phyloP scores from a whole-genome alignment of 35 echinoderm and acorn worm species.

The Hemicentrotus pulcherrimus region DNA sequence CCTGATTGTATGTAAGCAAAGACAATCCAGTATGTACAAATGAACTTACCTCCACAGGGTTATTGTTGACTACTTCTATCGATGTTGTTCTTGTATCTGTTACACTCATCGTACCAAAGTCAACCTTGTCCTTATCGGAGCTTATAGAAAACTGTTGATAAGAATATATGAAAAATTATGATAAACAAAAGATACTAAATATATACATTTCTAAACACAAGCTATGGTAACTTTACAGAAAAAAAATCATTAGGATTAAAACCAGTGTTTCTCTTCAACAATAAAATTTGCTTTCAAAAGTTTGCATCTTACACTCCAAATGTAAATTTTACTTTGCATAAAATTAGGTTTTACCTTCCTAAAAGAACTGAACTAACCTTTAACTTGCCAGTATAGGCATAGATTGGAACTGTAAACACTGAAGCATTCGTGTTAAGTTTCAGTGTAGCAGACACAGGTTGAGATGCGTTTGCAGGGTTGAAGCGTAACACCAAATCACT shows the following conservation, averaged over 20 bases:
- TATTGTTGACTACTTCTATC: conserved; percentile 79
- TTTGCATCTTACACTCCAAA: no score
- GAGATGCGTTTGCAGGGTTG: conserved; percentile 58
- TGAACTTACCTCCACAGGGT: conserved; percentile 84
- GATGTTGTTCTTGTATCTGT: conserved; percentile 65
- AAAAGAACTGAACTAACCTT: conserved; percentile 63
- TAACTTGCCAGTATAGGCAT: conserved; percentile 89
- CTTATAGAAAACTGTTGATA: conserved; percentile 73
- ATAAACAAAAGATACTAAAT: background rate
- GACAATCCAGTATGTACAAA: no score
- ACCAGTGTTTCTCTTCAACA: no score
- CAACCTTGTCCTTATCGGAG: conserved; percentile 67
- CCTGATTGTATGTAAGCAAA: no score
- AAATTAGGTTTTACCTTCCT: background rate
- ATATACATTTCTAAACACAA: background rate
- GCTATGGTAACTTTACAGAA: background rate
- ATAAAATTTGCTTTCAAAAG: no score
- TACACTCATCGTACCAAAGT: conserved; percentile 89
- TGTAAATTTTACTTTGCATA: background rate
- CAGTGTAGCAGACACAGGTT: conserved; percentile 72
- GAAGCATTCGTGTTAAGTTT: conserved; percentile 92
- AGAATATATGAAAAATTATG: background rate
- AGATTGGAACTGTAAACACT: conserved; percentile 81
- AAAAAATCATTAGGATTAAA: no score
- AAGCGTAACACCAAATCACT: conserved; percentile 70